phyloP scores from a whole-genome alignment of 2,797 vertebrate species.

The Neopelma chrysocephalum region DNA sequence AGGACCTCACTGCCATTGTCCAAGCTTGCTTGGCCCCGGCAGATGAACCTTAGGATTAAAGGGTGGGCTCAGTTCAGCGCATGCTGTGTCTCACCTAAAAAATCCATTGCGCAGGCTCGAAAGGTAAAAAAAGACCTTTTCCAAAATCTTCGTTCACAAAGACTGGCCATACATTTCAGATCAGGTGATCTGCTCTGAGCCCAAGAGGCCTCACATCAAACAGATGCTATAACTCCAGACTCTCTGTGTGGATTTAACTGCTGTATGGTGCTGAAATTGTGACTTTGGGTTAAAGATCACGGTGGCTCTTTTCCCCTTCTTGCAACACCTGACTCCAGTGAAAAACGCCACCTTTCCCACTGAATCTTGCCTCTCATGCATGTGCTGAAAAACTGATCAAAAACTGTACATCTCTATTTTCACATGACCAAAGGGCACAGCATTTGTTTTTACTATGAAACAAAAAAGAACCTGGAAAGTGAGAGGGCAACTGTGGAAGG shows the following conservation, averaged over 20 bases:
- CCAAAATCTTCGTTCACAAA: too few species aligned
- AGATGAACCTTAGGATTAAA: too few species aligned
- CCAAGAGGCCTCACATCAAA: neutral
- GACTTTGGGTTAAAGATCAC: neutral
- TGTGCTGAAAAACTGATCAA: neutral
- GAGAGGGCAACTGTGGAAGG: neutral
- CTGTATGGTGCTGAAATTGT: accelerated
- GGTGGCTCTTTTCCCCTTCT: neutral
- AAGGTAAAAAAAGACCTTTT: too few species aligned
- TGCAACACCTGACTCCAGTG: neutral
- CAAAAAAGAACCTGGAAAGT: neutral
- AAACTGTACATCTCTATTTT: neutral
- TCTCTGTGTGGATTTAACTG: neutral
- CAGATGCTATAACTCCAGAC: accelerated
- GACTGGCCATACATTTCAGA: too few species aligned
- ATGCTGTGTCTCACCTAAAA: too few species aligned
- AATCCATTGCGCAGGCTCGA: too few species aligned
- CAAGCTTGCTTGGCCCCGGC: too few species aligned
- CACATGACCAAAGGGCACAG: neutral
- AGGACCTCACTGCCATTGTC: too few species aligned
- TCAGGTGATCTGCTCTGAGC: neutral
- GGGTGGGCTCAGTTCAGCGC: too few species aligned
- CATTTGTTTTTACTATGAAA: neutral
- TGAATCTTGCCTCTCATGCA: neutral
- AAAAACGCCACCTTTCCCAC: neutral